These are phyloP conservation scores for Cottoperca gobio DNA, from an alignment of 2,797 vertebrate genomes.

Conservation along the genomic window DNA sequence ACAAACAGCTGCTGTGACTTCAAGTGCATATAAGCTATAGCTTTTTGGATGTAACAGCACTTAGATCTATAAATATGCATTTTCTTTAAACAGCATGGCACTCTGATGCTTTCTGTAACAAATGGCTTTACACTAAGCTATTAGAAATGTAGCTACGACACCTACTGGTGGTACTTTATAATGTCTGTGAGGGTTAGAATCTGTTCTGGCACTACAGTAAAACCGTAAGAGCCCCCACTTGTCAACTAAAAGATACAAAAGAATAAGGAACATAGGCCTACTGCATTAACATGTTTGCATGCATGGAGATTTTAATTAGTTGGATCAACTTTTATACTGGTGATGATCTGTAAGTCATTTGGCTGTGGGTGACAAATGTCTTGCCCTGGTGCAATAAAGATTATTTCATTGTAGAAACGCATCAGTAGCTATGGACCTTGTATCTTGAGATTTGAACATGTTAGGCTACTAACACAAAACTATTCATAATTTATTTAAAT, in stretches of 20 bases:
- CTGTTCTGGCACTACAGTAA: not conserved
- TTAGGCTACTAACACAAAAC: not conserved
- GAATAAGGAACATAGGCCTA: not conserved
- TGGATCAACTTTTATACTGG: not conserved
- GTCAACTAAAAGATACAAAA: not conserved
- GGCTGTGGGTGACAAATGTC: not conserved
- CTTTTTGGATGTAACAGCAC: not conserved
- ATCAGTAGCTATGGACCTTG: not conserved
- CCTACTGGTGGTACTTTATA: slow-evolving; percentile 55
- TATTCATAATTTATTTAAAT: not conserved
- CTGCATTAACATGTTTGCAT: not conserved
- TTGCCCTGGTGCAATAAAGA: not conserved
- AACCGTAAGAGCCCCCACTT: not conserved
- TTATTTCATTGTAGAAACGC: not conserved
- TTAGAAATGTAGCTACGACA: slow-evolving; percentile 47
- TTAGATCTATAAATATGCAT: not conserved
- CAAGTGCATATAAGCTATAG: not conserved
- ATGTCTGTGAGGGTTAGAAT: not conserved
- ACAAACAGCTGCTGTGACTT: not conserved
- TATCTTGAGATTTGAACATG: not conserved
- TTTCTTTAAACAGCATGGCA: slow-evolving; percentile 5
- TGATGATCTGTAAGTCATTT: not conserved
- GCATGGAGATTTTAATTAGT: not conserved
- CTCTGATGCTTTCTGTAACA: not conserved
- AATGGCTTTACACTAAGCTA: not conserved